A percentile compares a stretch with the other conserved stretches of the same genome.
These are phyloP conservation scores for Seira ritae DNA, from an alignment of 2,888 invertebrate species.

Conservation along the genomic window DNA sequence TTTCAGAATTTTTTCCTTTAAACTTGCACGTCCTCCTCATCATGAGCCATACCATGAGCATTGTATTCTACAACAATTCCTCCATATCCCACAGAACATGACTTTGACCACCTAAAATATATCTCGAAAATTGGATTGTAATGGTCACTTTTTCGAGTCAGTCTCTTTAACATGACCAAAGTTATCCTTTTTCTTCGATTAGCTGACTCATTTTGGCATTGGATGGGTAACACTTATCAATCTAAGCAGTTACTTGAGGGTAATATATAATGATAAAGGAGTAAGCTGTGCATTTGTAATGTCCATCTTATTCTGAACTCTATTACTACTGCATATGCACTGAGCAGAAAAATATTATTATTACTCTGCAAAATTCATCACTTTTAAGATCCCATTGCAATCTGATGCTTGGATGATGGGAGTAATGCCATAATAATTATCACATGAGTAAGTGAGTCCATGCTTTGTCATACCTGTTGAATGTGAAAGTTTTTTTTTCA, in stretches of 20 bases:
- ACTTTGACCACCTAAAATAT: no score
- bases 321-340: no score
- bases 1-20: not conserved
- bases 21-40: not conserved
- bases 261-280: not conserved
- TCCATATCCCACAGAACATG: no score
- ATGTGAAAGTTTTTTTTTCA: conserved; percentile 60
- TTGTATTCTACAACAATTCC: not conserved
- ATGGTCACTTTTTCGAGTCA: not conserved
- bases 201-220: not conserved
- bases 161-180: not conserved
- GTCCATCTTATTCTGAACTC: not conserved
- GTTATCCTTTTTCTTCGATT: not conserved
- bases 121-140: not conserved
- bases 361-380: not conserved
- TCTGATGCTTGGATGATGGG: not conserved
- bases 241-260: not conserved
- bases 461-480: conserved; percentile 37
- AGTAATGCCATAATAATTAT: not conserved
- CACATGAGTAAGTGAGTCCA: not conserved
- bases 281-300: not conserved
- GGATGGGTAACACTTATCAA: not conserved
- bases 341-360: not conserved
- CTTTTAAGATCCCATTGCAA: no score
- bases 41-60: no score